Conservation (phyloP, 2,888 invertebrate genomes). For the Creontiades dilutus region DNA sequence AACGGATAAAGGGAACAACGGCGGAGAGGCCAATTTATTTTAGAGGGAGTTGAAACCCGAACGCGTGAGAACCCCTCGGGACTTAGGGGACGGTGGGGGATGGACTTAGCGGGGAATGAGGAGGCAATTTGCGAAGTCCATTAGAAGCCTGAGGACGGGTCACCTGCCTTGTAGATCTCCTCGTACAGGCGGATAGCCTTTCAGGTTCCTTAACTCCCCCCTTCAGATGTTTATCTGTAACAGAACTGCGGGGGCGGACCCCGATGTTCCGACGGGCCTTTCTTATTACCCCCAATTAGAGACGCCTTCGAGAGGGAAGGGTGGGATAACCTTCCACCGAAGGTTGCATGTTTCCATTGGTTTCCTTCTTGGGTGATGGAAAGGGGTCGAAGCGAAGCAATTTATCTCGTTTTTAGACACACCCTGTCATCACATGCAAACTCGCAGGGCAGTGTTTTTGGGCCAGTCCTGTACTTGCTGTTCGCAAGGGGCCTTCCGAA, state of each 20-base stretch:
- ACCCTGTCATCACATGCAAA: too few species aligned
- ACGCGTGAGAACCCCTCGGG: slow-evolving; percentile 5
- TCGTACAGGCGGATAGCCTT: neutral
- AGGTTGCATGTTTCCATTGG: slow-evolving; percentile 1
- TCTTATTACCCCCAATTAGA: slow-evolving; percentile 49
- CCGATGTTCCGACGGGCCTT: slow-evolving; percentile 1
- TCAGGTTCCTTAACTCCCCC: slow-evolving; percentile 22
- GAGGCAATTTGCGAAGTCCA: slow-evolving; percentile 52
- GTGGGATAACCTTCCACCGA: neutral
- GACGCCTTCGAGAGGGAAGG: neutral
- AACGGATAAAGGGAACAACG: slow-evolving; percentile 7
- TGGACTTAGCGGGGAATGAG: too few species aligned
- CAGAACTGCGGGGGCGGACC: slow-evolving; percentile 8
- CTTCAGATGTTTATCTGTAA: slow-evolving; percentile 51
- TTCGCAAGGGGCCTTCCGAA: too few species aligned
- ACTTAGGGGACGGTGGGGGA: neutral
- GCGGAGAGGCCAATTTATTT: slow-evolving; percentile 45
- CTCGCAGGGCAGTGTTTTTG: too few species aligned
- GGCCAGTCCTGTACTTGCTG: too few species aligned
- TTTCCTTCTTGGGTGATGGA: neutral
- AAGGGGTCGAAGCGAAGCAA: neutral
- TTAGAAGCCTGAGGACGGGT: slow-evolving; percentile 45
- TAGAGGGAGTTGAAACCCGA: slow-evolving; percentile 37
- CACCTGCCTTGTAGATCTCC: slow-evolving; percentile 50
- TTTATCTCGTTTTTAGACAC: neutral